Evolutionary conservation across 2,113 vertebrate species (phyloP).

Genomic region (Thryonomys swinderianus): DNA sequence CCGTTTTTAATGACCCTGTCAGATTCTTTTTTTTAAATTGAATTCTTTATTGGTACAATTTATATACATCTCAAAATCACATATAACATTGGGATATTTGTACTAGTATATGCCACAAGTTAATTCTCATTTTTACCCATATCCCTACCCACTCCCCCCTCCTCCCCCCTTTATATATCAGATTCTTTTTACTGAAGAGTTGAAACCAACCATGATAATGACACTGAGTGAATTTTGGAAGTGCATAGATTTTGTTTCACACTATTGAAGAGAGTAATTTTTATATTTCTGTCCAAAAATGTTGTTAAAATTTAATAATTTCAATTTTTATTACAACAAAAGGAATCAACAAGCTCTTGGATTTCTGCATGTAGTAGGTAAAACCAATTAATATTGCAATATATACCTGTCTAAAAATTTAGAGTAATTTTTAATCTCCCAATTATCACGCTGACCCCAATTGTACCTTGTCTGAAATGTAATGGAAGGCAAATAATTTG

Average conservation of each 20-base stretch:
- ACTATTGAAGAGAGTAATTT: not conserved
- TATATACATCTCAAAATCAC: too few species aligned
- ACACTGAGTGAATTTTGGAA: not conserved
- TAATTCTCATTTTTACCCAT: too few species aligned
- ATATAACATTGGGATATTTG: too few species aligned
- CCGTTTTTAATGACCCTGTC: conserved; percentile 34
- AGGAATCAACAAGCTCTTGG: not conserved
- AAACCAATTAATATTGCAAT: not conserved
- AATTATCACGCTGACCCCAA: not conserved
- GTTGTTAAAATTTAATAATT: not conserved
- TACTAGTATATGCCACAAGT: too few species aligned
- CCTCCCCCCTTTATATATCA: too few species aligned
- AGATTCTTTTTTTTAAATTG: too few species aligned
- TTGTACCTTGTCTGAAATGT: not conserved
- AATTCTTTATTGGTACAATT: too few species aligned
- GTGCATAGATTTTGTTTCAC: not conserved
- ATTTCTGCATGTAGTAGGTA: not conserved
- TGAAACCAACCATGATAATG: conserved; percentile 4
- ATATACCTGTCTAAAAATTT: not conserved
- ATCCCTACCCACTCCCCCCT: too few species aligned
- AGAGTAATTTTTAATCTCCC: not conserved
- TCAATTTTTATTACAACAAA: not conserved
- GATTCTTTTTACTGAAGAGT: not conserved
- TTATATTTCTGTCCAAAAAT: not conserved
- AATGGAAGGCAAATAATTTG: not conserved